These are phyloP conservation scores for Eriocheir sinensis DNA, from an alignment of 1,140 invertebrate species.

Conservation along the genomic window DNA sequence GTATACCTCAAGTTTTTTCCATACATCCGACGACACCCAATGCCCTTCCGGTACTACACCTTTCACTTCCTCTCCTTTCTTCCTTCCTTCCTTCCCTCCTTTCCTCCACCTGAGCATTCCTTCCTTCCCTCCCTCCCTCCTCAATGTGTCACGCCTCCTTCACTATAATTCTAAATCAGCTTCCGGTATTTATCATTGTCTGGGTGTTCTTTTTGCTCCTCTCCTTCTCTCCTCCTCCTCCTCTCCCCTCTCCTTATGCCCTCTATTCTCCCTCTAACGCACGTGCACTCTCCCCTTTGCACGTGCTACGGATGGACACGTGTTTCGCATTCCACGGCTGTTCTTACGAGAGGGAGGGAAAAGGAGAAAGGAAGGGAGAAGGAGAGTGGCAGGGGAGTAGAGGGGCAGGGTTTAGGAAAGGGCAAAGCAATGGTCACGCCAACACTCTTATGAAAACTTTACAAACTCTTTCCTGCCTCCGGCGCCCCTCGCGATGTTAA, in stretches of 20 bases:
- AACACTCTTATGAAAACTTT: background rate
- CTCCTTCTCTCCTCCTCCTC: background rate
- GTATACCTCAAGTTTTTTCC: no score
- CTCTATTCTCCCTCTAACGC: background rate
- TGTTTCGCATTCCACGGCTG: slow-evolving; percentile 44
- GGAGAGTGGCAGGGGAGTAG: background rate
- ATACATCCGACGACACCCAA: background rate
- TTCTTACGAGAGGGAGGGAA: background rate
- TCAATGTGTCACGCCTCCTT: background rate
- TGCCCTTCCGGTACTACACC: background rate
- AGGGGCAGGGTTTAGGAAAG: background rate
- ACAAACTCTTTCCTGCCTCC: background rate
- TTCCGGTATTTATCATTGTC: slow-evolving; percentile 25
- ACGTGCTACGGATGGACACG: slow-evolving; percentile 24
- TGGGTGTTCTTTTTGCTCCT: background rate
- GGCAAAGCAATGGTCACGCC: background rate
- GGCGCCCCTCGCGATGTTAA: background rate
- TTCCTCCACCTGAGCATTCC: background rate
- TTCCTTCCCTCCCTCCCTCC: background rate
- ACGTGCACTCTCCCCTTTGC: slow-evolving; percentile 39
- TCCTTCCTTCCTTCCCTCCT: background rate
- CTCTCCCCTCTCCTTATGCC: background rate
- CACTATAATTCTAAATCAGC: background rate
- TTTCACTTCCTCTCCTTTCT: background rate
- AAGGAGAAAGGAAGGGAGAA: background rate